Conservation (phyloP, 2,888 invertebrate species). For the Drosophila gaucha region DNA sequence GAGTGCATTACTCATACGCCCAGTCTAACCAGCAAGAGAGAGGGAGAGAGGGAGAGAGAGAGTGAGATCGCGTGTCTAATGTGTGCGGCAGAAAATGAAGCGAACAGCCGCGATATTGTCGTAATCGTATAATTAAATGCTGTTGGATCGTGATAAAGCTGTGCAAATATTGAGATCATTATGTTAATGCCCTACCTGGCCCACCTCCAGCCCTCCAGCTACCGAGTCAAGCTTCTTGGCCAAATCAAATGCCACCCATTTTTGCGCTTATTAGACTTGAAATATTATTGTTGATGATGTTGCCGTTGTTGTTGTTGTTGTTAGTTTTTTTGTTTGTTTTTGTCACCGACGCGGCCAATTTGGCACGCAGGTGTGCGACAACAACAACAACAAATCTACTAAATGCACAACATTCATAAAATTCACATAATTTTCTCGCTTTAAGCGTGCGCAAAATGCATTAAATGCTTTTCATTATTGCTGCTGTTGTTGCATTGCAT, state of each 20-base stretch:
- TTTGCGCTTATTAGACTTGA: conserved; percentile 65
- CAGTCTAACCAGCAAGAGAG: conserved; percentile 41
- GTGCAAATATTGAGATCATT: conserved; percentile 80
- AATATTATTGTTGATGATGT: conserved; percentile 33
- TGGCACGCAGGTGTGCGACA: conserved; percentile 73
- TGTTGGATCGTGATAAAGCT: conserved; percentile 71
- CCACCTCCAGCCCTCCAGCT: conserved; percentile 50
- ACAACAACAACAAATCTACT: conserved; percentile 34
- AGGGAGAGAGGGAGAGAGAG: conserved; percentile 9
- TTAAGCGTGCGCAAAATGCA: conserved; percentile 71
- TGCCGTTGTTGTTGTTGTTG: neutral
- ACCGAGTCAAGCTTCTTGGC: conserved; percentile 18
- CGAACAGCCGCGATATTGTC: conserved; percentile 35
- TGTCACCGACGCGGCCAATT: conserved; percentile 69
- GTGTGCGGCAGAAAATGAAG: conserved; percentile 30
- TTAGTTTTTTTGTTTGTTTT: conserved; percentile 17
- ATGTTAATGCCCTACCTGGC: conserved; percentile 61
- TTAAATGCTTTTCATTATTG: conserved; percentile 49
- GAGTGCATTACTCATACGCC: conserved; percentile 74
- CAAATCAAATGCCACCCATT: conserved; percentile 48
- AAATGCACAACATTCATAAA: conserved; percentile 46
- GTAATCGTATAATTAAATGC: conserved; percentile 66
- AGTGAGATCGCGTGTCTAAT: conserved; percentile 71
- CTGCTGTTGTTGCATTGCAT: conserved; percentile 27
- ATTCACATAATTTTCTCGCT: conserved; percentile 70